Percentiles rank a stretch among this genome's conserved stretches.
These are phyloP conservation scores for Spondyliosoma cantharus DNA, from an alignment of 2,797 vertebrate species.

Conservation along the genomic window DNA sequence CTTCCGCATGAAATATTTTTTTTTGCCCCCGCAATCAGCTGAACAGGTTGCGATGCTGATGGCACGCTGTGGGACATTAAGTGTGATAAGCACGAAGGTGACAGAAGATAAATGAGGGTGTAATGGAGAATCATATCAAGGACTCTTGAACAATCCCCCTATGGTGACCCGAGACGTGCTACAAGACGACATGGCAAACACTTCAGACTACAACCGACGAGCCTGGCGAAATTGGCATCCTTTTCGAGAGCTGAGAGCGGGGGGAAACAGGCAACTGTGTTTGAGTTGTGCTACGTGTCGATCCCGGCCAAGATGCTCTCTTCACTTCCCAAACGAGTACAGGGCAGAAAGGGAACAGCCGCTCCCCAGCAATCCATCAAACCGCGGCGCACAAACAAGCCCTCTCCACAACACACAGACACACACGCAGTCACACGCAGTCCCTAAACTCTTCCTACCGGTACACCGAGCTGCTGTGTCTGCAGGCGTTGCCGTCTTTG, in stretches of 20 bases:
- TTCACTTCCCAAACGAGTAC: slow-evolving; percentile 48
- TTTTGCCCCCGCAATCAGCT: slow-evolving; percentile 18
- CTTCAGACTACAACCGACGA: slow-evolving; percentile 53
- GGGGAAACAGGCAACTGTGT: slow-evolving; percentile 36
- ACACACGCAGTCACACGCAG: neutral
- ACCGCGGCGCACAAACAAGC: slow-evolving; percentile 41
- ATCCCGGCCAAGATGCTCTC: slow-evolving; percentile 45
- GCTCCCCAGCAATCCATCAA: slow-evolving; percentile 64
- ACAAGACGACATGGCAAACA: slow-evolving; percentile 53
- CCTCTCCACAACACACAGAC: slow-evolving; percentile 23
- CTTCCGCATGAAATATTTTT: slow-evolving; percentile 13
- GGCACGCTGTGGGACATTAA: slow-evolving; percentile 34
- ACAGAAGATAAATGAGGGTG: slow-evolving; percentile 52
- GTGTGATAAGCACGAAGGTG: slow-evolving; percentile 58
- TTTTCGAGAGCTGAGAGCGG: slow-evolving; percentile 44
- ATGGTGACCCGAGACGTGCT: slow-evolving; percentile 45
- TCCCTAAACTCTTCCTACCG: slow-evolving; percentile 24
- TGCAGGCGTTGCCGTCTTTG: slow-evolving; percentile 65
- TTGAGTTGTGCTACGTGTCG: slow-evolving; percentile 33
- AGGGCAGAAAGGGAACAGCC: slow-evolving; percentile 46
- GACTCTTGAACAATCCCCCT: slow-evolving; percentile 53
- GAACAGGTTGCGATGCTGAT: slow-evolving; percentile 27
- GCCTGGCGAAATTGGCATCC: slow-evolving; percentile 38
- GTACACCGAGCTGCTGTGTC: slow-evolving; percentile 50
- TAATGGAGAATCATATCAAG: slow-evolving; percentile 59